Evolutionary conservation across 2,888 invertebrate genomes (phyloP).

Genomic region (Cryptocephalus primarius): DNA sequence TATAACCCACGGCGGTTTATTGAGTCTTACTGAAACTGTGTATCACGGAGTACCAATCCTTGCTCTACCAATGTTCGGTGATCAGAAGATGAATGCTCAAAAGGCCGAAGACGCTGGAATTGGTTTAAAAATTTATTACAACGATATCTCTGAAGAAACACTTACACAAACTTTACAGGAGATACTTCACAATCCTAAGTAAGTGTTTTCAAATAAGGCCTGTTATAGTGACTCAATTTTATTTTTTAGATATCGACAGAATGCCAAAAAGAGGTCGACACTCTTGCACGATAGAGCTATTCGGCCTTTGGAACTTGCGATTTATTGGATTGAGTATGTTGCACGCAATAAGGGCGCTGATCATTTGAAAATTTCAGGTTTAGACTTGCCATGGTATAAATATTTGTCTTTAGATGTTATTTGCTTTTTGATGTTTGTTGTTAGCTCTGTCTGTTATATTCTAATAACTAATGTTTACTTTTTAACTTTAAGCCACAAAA

Average conservation of each 20-base stretch:
- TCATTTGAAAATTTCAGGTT: conserved; percentile 22
- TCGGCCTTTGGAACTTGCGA: conserved; percentile 23
- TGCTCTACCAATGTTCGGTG: conserved; percentile 42
- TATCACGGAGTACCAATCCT: conserved; percentile 40
- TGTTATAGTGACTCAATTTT: background rate
- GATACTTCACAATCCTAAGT: conserved; percentile 34
- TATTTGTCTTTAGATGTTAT: conserved; percentile 23
- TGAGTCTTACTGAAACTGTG: conserved; percentile 45
- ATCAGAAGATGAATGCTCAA: conserved; percentile 40
- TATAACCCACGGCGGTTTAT: conserved; percentile 47
- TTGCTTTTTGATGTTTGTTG: background rate
- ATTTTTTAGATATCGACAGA: conserved; percentile 18
- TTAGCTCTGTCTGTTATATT: too few relatives aligned
- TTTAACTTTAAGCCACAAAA: too few relatives aligned
- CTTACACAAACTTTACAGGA: conserved; percentile 32
- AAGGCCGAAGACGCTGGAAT: conserved; percentile 30
- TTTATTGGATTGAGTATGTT: conserved; percentile 28
- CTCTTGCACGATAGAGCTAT: conserved; percentile 23
- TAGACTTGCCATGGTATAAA: conserved; percentile 22
- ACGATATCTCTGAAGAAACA: conserved; percentile 36
- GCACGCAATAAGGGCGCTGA: conserved; percentile 23
- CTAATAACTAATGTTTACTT: too few relatives aligned
- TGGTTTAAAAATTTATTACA: conserved; percentile 27
- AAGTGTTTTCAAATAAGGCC: background rate
- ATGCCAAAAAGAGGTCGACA: conserved; percentile 17